Percentiles rank a stretch among this genome's conserved stretches.
These are phyloP conservation scores for Agrilus biguttatus DNA, from an alignment of 2,888 invertebrate genomes.

Conservation along the genomic window DNA sequence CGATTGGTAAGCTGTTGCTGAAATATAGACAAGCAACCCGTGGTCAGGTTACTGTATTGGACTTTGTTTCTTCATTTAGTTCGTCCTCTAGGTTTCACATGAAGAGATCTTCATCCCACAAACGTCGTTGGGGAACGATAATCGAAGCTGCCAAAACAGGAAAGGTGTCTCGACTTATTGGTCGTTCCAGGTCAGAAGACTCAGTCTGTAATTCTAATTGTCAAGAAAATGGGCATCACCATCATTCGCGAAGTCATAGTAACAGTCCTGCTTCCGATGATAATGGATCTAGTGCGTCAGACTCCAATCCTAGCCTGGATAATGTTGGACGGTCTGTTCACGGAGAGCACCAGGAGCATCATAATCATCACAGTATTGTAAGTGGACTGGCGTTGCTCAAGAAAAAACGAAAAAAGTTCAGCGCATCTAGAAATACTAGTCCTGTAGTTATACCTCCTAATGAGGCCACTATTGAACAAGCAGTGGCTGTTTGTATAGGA, in stretches of 20 bases:
- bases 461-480: conserved; percentile 31
- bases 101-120: conserved; percentile 47
- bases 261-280: conserved; percentile 50
- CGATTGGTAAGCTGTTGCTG: conserved; percentile 5
- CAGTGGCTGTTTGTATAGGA: conserved; percentile 19
- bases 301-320: conserved; percentile 53
- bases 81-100: conserved; percentile 24
- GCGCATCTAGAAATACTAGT: conserved; percentile 57
- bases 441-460: conserved; percentile 36
- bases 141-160: conserved; percentile 78
- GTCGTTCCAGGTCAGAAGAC: conserved; percentile 69
- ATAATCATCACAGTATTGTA: conserved; percentile 28
- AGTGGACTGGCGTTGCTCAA: conserved; percentile 59
- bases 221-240: conserved; percentile 34
- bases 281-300: conserved; percentile 55
- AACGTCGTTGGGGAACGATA: conserved; percentile 68
- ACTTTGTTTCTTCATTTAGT: neutral
- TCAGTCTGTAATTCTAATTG: conserved; percentile 51
- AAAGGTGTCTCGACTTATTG: conserved; percentile 64
- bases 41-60: neutral
- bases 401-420: conserved; percentile 71
- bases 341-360: conserved; percentile 19
- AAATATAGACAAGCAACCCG: too few relatives aligned
- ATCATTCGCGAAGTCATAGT: conserved; percentile 31
- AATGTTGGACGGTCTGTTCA: conserved; percentile 11